Base-by-base conservation (phyloP, 2,797 vertebrate genomes). In the Gymnopithys bicolor region DNA sequence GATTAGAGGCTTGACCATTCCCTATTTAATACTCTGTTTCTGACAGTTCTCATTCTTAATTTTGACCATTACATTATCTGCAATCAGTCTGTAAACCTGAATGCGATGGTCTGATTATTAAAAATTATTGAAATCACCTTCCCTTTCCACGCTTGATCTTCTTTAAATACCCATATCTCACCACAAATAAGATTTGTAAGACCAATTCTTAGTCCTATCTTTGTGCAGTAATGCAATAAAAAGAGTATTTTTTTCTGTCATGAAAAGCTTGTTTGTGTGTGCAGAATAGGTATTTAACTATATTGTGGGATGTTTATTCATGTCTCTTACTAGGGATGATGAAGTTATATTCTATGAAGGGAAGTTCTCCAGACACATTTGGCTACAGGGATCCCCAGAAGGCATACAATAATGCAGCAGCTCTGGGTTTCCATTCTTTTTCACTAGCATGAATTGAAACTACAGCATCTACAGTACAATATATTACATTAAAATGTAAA, bases 401-500 rank as follows among this genome's bases (percentile, higher is more conserved):
- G 77, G 52, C 59, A 84, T 63, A 74, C 24, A 51, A 7, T 69
- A 67, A n/a, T 76, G 74, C 56, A 90, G 83, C 67, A 88, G 33
- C 45, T 88, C 69, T 73, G 69, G 11, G 49, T 59, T 94, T 86
- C 55, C 87, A 43, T 71, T 95, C 70, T 92, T 94, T 92, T 83
- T 69, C 51, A 55, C 46, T 19, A 92, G 17, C 51, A 64, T 52
- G 25, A 83, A 87, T 45, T 71, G 51, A 73, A 93, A 94, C 58
- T 66, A 66, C 58, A 85, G 69, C 28, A 58, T 73, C 87, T 85
- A 58, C 17, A 67, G 75, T 81, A 55, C 62, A 84, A 85, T 85
- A 95, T 75, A 71, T 85, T 87, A 84, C 62, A 89, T 83, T 81
- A 91, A 92, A 92, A 93, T 83, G 78, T 83, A 83, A 94, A 95